phyloP scores from a whole-genome alignment of 1,140 invertebrate species.

The Belonocnema kinseyi region DNA sequence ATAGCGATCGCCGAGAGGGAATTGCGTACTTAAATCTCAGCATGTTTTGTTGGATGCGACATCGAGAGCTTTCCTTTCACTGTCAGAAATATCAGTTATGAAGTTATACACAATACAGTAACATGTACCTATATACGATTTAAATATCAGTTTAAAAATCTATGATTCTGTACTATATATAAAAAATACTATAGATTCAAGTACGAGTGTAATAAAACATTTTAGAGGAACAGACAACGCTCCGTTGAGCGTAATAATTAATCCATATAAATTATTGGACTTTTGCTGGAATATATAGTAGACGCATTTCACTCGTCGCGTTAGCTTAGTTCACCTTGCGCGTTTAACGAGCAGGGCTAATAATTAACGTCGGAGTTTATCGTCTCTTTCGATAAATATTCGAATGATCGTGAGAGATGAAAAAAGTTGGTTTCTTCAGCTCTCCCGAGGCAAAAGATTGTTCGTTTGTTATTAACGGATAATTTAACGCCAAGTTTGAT shows the following conservation, averaged over 20 bases:
- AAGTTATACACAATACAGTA: not conserved
- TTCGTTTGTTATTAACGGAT: constrained; percentile 4
- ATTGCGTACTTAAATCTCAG: not conserved
- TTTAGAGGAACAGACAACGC: constrained; percentile 31
- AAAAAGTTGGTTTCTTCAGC: constrained; percentile 11
- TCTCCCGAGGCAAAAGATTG: not conserved
- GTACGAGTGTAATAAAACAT: not conserved
- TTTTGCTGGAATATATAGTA: constrained; percentile 1
- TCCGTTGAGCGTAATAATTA: constrained; percentile 42
- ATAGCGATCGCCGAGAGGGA: not conserved
- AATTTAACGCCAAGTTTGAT: constrained; percentile 19
- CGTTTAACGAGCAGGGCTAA: constrained; percentile 22
- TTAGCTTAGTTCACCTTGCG: not conserved
- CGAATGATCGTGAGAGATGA: constrained; percentile 7
- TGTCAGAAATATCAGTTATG: not conserved
- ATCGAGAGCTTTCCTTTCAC: not conserved
- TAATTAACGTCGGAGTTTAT: constrained; percentile 25
- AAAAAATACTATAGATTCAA: not conserved
- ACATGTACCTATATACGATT: not conserved
- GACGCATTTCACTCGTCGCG: not conserved
- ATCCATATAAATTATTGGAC: constrained; percentile 25
- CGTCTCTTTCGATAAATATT: constrained; percentile 14
- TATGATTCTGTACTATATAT: not conserved
- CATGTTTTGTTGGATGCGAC: not conserved
- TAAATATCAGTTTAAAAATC: not conserved